Percentiles rank a stretch among this genome's conserved stretches.
Evolutionary conservation across 2,888 invertebrate genomes (phyloP).

Genomic region (Cerceris rybyensis): DNA sequence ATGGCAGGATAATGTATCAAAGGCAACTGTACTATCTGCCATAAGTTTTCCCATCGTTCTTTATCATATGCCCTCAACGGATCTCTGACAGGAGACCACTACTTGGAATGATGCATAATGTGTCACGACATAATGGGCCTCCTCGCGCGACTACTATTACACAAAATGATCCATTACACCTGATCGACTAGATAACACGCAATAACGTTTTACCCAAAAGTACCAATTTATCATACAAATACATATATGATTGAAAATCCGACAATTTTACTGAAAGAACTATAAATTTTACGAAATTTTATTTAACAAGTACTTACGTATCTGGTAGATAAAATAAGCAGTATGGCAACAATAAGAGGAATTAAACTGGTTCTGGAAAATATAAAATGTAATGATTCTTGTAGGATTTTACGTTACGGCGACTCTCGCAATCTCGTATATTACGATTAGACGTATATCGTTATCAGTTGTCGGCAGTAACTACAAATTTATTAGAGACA

Average conservation of each 20-base stretch:
- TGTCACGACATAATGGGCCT: conserved; percentile 73
- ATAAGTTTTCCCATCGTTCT: conserved; percentile 75
- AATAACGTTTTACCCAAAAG: conserved; percentile 40
- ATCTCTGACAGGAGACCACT: conserved; percentile 68
- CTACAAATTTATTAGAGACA: too few relatives aligned
- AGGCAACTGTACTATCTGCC: conserved; percentile 73
- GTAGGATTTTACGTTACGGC: too few relatives aligned
- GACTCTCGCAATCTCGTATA: too few relatives aligned
- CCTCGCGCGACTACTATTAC: conserved; percentile 63
- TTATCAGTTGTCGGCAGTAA: too few relatives aligned
- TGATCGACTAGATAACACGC: conserved; percentile 54
- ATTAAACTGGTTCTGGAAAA: too few relatives aligned
- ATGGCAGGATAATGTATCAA: conserved; percentile 69
- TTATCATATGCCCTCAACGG: conserved; percentile 65
- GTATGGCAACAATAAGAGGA: too few relatives aligned
- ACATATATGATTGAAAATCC: not conserved
- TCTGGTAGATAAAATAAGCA: too few relatives aligned
- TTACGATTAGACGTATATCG: too few relatives aligned
- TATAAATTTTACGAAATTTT: too few relatives aligned
- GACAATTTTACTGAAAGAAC: too few relatives aligned
- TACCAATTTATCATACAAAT: conserved; percentile 40
- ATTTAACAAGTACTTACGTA: too few relatives aligned
- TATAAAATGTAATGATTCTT: too few relatives aligned
- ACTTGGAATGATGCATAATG: conserved; percentile 74
- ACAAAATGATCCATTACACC: conserved; percentile 63